Base-by-base conservation (phyloP, 2,797 vertebrate genomes). In the Chromis chromis region DNA sequence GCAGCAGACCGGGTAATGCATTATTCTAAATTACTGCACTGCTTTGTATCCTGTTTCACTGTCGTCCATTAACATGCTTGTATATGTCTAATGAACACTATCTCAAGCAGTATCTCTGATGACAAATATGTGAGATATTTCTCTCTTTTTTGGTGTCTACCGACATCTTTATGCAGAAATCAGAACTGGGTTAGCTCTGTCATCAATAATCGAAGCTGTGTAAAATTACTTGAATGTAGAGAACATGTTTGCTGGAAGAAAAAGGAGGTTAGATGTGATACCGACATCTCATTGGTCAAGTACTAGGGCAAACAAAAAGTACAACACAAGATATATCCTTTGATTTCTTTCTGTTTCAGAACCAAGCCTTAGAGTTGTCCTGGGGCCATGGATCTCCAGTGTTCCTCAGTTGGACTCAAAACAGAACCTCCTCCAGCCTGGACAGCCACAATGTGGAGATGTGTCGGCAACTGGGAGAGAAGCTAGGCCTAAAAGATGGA, bases 331-430 rank as follows among this genome's bases (percentile, higher is more conserved):
- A 65, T 13, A 46, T 46, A 19, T 46, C 44, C 50, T 10, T 25
- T n/a, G 44, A 10, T 72, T 2, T 24, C 9, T 74, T 7, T 74
- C 5, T 65, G 27, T 62, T 69, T 55, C 22, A 99, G 98, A 96
- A 94, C 70, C 97, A 99, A 93, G 95, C 96, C 70, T 87, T 99
- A 89, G 97, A 98, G 92, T 81, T 97, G 22, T 94, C 94, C 19
- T 95, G 94, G 94, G 93, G 89, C 65, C 80, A 87, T 72, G 94
- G 93, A 59, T 70, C 81, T 39, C 84, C 95, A 0, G 13, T 94
- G 13, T 99, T 96, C 85, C 91, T 99, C 85, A 97, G 97, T 89
- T 99, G 98, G 98, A 96, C 96, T 62, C 95, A 90, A 86, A 95
- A 83, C 42, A 93, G 94, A 76, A 89, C 84, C 78, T 92, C 91